Evolutionary conservation across 1,140 invertebrate genomes (phyloP), one percentile per base, ranked within the genome.

Genomic region (Papilio polytes): DNA sequence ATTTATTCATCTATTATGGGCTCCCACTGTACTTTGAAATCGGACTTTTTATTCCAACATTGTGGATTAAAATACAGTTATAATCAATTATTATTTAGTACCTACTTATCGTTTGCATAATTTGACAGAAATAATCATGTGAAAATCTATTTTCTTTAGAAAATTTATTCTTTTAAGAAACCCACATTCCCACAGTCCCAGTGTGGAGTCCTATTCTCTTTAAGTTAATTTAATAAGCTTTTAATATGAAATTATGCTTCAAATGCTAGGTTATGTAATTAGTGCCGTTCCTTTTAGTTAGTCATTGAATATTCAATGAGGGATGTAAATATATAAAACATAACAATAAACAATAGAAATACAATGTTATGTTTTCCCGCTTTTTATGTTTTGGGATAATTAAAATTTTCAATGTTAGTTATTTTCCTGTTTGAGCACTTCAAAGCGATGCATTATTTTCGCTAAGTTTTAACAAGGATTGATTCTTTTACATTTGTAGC

Each of bases 381-480:
- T 78, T 78, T 78, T 78, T 78, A 44, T 59, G 76, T 78, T 78
- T 78, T 36, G 77, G 77, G 41, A 44, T 44, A 63, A 36, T 87
- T 90, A 88, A 89, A 83, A 85, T 74, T 84, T 89, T 88, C 85
- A 76, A 70, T 26, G 20, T 85, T 86, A 88, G 83, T 85, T 86
- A 87, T 84, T 63, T 66, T 86, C 85, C 81, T 88, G 83, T 91
- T 89, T 86, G 87, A 80, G 74, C 83, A 89, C 88, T 92, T 89
- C 87, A 86, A 80, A 77, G 56, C 41, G 26, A 53, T 66, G 81
- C 89, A 88, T 87, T 86, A 48, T 78, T 51, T 74, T 46, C 10
- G 20, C 44, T 44, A 48, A 12, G 9, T 44, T 44, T n/a, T 36
- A 9, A 12, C 18, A 53, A 76, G 8, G 6, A 41, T 41, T 31